Base-by-base conservation (phyloP, 2,797 vertebrate species). In the Danio jaintianensis region DNA sequence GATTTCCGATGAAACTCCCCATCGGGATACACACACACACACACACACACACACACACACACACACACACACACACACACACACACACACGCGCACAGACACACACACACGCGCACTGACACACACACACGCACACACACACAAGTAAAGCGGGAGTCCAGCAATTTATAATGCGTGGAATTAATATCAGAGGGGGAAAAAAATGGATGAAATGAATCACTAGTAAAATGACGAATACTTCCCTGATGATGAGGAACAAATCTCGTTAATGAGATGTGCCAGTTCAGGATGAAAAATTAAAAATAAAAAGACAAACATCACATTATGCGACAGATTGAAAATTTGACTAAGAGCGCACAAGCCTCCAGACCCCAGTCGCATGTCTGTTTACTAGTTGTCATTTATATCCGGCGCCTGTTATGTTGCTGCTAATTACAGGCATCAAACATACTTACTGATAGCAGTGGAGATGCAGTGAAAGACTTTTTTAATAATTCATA, bases 111-210 rank as follows among this genome's bases (percentile, higher is more conserved):
- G n/a, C n/a, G n/a, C n/a, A n/a, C n/a, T n/a, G n/a, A n/a, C n/a
- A n/a, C n/a, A n/a, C n/a, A n/a, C n/a, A n/a, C n/a, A n/a, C n/a
- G n/a, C n/a, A n/a, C n/a, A n/a, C 5, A 43, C 22, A 52, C 55
- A 40, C 68, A 53, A 79, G 75, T 79, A 29, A 15, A n/a, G 59
- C 38, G 47, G 52, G 61, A 82, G 64, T 53, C 12, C 78, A 85
- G 53, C 79, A 78, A 80, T 86, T 75, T 81, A 80, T 78, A 56
- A 83, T 83, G 82, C 82, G 71, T 74, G 62, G 75, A 82, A 79
- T 67, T 80, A 70, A 77, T 82, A 81, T 68, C 52, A 43, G 50
- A 70, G 36, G 55, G 7, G 45, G 16, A 61, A 4, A 50, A 59
- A 64, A 70, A 50, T 13, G n/a, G 36, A 58, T 16, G 45, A 64